These are phyloP conservation scores for Palythoa heliodiscus DNA, from an alignment of 92 coral and sea anemone genomes.

Conservation along the genomic window DNA sequence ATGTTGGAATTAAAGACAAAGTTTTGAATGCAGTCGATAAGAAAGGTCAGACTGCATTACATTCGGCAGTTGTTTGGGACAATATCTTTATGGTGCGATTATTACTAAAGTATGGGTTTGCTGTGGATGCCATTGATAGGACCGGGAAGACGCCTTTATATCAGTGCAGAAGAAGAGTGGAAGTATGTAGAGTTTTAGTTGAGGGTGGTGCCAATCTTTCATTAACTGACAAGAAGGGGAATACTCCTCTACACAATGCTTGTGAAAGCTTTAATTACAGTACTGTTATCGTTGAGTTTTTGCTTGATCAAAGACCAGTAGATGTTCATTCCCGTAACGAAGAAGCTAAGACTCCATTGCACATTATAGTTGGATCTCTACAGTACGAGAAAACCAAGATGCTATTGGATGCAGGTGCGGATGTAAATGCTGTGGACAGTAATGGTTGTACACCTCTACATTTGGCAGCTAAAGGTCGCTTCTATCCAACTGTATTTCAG, in stretches of 20 bases:
- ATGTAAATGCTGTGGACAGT: neutral
- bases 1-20: no score
- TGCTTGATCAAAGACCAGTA: conserved; percentile 4
- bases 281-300: neutral
- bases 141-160: conserved; percentile 1
- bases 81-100: neutral
- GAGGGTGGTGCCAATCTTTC: neutral
- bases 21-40: no score
- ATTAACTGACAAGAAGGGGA: neutral
- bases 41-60: neutral
- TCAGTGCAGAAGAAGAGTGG: neutral
- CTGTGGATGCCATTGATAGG: conserved; percentile 11
- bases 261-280: neutral
- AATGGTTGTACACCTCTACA: no score
- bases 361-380: neutral
- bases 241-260: neutral
- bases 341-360: neutral
- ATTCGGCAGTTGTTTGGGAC: neutral
- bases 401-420: conserved; percentile 11
- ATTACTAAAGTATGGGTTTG: neutral
- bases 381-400: neutral
- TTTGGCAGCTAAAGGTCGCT: no score
- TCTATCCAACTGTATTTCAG: neutral
- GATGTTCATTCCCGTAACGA: neutral
- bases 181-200: neutral